Base-by-base conservation (phyloP, 1,140 invertebrate species). In the Druon quercuslanigerum region DNA sequence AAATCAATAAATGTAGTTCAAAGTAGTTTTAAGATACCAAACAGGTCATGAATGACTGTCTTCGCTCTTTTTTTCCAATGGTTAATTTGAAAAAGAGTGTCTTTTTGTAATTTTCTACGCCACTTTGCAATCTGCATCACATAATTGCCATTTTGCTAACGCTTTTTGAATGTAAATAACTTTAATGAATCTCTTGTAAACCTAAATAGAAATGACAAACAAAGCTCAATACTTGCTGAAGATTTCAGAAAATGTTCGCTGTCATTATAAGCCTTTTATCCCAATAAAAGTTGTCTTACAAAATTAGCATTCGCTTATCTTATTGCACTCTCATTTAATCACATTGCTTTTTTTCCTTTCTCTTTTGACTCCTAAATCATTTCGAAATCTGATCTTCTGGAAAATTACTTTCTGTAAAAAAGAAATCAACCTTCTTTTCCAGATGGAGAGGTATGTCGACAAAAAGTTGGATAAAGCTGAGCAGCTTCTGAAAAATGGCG, bases 381-480 rank as follows among this genome's bases (percentile, higher is more conserved):
- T 60, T 33, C 13, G 14, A 20, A 56, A 71, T 20, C 19, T 66
- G 50, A 17, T 70, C 16, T 71, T 60, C 20, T 11, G 52, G 11
- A 73, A 72, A 71, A 74, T 75, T 73, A 66, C 71, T 82, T 90
- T 90, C 82, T 50, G 19, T 25, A 71, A 76, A 54, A 19, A 46
- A 25, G 11, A 71, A 51, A 40, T 25, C 25, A 33, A 33, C 25
- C 25, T 51, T 78, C 17, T 73, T 46, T 94, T 93, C 74, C 90
- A 96, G 95, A 93, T 95, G 74, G 95, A 95, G 86, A 92, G 94
- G 89, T 96, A 92, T 92, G 93, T 96, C 75, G 96, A 96, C 88
- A 93, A 93, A 73, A 96, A 96, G 92, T 75, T 96, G 76, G 94
- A 96, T 84, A 95, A 95, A 91, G 95, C 95, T 73, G 95, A 96